Percentiles rank a stretch among this genome's conserved stretches.
Evolutionary conservation across 2,888 invertebrate species (phyloP).

Genomic region (Conus canariensis): DNA sequence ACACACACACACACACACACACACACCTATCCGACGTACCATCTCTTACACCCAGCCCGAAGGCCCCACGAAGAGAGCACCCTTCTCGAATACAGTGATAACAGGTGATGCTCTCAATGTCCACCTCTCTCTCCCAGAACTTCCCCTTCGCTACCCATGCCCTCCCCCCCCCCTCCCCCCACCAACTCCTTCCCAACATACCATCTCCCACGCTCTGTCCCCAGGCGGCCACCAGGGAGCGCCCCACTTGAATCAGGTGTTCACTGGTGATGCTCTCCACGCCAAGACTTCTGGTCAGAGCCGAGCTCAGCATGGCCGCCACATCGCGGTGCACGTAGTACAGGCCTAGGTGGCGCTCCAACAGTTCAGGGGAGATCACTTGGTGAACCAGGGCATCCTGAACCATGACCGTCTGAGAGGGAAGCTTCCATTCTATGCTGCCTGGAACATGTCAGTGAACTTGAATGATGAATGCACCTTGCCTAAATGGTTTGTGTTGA

Average conservation of each 20-base stretch:
- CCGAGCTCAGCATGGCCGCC: conserved; percentile 62
- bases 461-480: no score
- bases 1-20: conserved; percentile 9
- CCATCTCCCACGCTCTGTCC: conserved; percentile 36
- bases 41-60: no score
- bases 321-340: conserved; percentile 74
- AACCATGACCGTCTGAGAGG: conserved; percentile 73
- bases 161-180: not conserved
- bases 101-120: no score
- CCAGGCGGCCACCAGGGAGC: conserved; percentile 56
- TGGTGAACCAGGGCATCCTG: conserved; percentile 69
- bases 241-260: conserved; percentile 73
- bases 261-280: conserved; percentile 71
- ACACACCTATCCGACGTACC: not conserved
- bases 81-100: no score
- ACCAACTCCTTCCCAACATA: not conserved
- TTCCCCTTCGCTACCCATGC: not conserved
- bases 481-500: no score
- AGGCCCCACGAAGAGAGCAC: no score
- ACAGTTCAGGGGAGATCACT: conserved; percentile 69
- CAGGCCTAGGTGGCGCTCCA: conserved; percentile 70
- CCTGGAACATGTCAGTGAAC: conserved; percentile 51
- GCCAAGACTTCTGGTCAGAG: conserved; percentile 70
- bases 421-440: conserved; percentile 70
- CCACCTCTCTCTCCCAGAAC: no score